Base-by-base conservation (phyloP, 2,888 invertebrate species). In the Phyllotreta cruciferae region DNA sequence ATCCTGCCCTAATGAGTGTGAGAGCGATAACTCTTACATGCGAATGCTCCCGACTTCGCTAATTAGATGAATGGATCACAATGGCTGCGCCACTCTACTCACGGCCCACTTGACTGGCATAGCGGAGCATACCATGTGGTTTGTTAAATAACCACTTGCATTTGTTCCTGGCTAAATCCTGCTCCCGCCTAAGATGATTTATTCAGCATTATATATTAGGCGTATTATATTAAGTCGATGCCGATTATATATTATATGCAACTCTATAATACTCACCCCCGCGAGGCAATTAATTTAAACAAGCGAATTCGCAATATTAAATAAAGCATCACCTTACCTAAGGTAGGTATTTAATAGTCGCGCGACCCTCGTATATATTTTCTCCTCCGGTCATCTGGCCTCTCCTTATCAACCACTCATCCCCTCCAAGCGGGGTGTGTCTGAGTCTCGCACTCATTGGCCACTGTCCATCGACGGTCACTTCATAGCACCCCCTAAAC, bases 11-110 rank as follows among this genome's bases (percentile, higher is more conserved):
- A 81, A 81, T 81, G 80, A 81, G 80, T 78, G 80, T 81, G 80
- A 81, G 80, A 81, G 80, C 80, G 81, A 81, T 81, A 81, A 81
- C 80, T 80, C 79, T 80, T 78, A 75, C 80, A 78, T 79, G 78
- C 79, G 80, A 80, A 79, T 79, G 78, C 79, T 75, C 75, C 77
- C 74, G 76, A 78, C 79, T 78, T 79, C 77, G 78, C 79, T 81
- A 81, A 81, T 81, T 81, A 81, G 80, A 80, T 80, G 80, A 81
- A 81, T 80, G 76, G 77, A 74, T 77, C 75, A 79, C 78, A 79
- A 79, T 79, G 73, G 67, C 61, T 75, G 62, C 66, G 69, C 64
- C 63, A 69, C 70, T 70, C 72, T 69, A 63, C 69, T 66, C 67
- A 69, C 68, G 71, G 72, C 75, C 78, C 73, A 79, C 79, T 80